A percentile compares a stretch with the other conserved stretches of the same genome.
Conservation (phyloP, 23 tunicate genomes). For the Aplidium turbinatum region DNA sequence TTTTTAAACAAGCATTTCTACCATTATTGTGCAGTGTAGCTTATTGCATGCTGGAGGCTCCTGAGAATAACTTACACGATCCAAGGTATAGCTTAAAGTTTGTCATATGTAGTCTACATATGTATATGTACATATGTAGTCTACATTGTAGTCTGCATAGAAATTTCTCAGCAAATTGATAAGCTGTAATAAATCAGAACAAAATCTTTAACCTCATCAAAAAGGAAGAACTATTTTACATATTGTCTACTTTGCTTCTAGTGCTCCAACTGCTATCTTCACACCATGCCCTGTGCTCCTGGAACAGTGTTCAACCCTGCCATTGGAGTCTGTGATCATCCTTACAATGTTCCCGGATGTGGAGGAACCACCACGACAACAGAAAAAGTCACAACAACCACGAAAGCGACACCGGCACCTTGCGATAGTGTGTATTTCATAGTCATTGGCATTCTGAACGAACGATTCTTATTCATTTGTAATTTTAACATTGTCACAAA, state of each 20-base stretch:
- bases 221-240: not conserved
- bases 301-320: conserved; percentile 52
- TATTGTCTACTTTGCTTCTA: not conserved
- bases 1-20: no score
- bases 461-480: no score
- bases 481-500: no score
- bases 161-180: not conserved
- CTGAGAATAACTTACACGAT: no score
- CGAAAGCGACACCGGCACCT: not conserved
- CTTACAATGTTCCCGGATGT: conserved; percentile 63
- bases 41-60: no score
- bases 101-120: no score
- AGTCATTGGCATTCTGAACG: no score
- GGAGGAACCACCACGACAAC: conserved; percentile 45
- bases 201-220: not conserved
- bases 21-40: no score
- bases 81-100: no score
- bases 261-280: conserved; percentile 27
- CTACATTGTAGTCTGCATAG: no score
- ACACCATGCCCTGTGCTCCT: conserved; percentile 40
- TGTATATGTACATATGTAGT: no score
- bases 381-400: conserved; percentile 20
- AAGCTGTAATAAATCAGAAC: no score
- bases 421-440: not conserved
- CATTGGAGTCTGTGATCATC: conserved; percentile 55